Conservation (phyloP, 1,140 invertebrate genomes). For the Caerostris extrusa region DNA sequence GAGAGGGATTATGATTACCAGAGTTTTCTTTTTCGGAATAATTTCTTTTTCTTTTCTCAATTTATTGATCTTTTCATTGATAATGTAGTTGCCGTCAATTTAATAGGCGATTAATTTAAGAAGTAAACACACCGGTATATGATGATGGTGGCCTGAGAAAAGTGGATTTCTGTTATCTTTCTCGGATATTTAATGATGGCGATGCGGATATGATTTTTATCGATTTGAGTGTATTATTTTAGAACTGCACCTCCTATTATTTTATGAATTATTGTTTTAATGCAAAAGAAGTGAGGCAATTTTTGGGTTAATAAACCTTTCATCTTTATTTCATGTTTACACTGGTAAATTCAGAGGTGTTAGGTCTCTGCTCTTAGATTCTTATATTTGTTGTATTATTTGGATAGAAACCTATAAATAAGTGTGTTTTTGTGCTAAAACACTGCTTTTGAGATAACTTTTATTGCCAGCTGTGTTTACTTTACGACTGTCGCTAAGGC, state of each 20-base stretch:
- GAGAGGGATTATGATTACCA: neutral
- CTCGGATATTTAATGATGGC: neutral
- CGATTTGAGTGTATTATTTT: neutral
- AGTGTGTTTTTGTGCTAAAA: too few relatives aligned
- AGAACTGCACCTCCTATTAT: neutral
- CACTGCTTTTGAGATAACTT: too few relatives aligned
- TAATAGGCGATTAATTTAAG: conserved; percentile 44
- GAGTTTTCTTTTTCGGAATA: neutral
- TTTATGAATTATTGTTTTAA: neutral
- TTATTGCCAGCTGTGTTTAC: too few relatives aligned
- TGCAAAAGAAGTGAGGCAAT: too few relatives aligned
- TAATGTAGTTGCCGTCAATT: neutral
- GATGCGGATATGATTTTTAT: conserved; percentile 6
- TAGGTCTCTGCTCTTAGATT: too few relatives aligned
- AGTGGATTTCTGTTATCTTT: neutral
- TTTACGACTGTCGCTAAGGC: too few relatives aligned
- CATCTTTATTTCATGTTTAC: too few relatives aligned
- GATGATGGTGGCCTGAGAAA: neutral
- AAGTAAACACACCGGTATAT: neutral
- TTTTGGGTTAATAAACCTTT: too few relatives aligned
- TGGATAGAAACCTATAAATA: too few relatives aligned
- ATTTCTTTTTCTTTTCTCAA: conserved; percentile 6
- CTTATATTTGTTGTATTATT: too few relatives aligned
- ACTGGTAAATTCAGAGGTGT: too few relatives aligned
- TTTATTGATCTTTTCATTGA: conserved; percentile 1